A percentile compares a stretch with the other conserved stretches of the same genome.
These are phyloP conservation scores for Clarias gariepinus DNA, from an alignment of 2,113 vertebrate species.

Conservation along the genomic window DNA sequence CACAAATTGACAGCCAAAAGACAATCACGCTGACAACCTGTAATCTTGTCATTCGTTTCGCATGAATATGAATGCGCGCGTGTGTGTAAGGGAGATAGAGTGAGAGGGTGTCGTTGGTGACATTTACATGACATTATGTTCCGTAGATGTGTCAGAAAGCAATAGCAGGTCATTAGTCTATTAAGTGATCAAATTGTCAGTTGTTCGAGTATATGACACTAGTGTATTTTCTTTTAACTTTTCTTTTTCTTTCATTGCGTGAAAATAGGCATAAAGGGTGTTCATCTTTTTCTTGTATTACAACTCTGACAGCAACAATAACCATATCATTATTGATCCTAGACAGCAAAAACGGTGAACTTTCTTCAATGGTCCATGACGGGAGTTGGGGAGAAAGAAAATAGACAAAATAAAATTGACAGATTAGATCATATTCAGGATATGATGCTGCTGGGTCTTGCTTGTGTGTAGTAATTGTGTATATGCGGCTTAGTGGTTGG, in stretches of 20 bases:
- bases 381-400: neutral
- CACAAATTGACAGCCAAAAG: conserved; percentile 34
- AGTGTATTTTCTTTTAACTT: neutral
- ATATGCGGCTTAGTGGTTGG: neutral
- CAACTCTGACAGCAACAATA: neutral
- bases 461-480: neutral
- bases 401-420: neutral
- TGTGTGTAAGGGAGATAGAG: neutral
- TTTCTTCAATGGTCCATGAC: neutral
- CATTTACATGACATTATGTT: conserved; percentile 37
- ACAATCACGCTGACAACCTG: conserved; percentile 51
- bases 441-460: neutral
- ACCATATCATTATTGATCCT: neutral
- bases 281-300: neutral
- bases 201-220: neutral
- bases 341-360: neutral
- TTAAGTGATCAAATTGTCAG: conserved; percentile 14
- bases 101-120: conserved; percentile 11
- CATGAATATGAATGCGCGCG: conserved; percentile 26
- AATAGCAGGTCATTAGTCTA: conserved; percentile 21
- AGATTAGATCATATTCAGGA: neutral
- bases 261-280: neutral
- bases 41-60: conserved; percentile 45
- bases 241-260: neutral
- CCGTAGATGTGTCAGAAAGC: conserved; percentile 32